Evolutionary conservation across 2,113 vertebrate genomes (phyloP).

Genomic region (Sinocyclocheilus grahami): DNA sequence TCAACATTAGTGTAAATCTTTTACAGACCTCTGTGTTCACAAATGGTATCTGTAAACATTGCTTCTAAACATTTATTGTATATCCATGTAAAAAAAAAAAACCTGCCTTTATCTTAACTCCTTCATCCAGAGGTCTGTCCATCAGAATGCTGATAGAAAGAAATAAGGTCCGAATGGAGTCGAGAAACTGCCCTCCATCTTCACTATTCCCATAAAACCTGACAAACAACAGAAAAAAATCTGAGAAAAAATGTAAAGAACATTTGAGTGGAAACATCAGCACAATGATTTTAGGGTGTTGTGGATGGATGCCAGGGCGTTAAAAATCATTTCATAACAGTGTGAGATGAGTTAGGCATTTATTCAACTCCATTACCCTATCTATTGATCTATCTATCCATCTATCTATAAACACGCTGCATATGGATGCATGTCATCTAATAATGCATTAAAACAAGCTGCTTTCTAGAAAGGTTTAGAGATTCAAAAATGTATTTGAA

Average conservation of each 20-base stretch:
- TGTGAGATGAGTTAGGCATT: not conserved
- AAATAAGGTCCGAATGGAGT: conserved; percentile 88
- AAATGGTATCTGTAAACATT: not conserved
- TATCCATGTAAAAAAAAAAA: not conserved
- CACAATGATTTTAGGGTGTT: not conserved
- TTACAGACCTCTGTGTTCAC: not conserved
- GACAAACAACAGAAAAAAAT: conserved; percentile 2
- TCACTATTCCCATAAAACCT: conserved; percentile 91
- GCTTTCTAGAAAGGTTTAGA: too few relatives aligned
- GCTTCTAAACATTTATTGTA: not conserved
- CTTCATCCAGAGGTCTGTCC: conserved; percentile 92
- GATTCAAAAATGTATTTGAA: not conserved
- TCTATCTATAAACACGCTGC: too few relatives aligned
- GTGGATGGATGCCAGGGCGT: not conserved
- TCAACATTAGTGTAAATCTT: not conserved
- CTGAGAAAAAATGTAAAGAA: not conserved
- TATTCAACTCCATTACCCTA: not conserved
- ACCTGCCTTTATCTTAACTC: conserved; percentile 93
- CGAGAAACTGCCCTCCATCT: conserved; percentile 87
- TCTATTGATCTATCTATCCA: too few relatives aligned
- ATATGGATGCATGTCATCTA: too few relatives aligned
- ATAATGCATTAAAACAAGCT: too few relatives aligned
- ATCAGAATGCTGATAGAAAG: conserved; percentile 90
- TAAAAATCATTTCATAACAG: not conserved
- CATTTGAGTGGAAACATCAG: not conserved